phyloP scores from a whole-genome alignment of 2,113 vertebrate genomes.

The Prunella himalayana region DNA sequence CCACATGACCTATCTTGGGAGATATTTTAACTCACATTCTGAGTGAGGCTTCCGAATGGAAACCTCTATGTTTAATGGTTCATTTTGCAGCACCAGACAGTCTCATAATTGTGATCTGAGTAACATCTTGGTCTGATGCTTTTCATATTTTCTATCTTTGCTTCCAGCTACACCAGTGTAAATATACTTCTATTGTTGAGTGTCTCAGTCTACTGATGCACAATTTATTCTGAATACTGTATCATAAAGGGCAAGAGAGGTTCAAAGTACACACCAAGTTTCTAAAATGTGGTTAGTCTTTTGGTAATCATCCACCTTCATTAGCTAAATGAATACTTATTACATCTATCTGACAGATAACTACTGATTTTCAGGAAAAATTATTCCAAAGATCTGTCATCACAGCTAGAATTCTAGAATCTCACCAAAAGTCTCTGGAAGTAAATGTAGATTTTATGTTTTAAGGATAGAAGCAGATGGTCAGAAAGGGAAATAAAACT shows the following conservation, averaged over 20 bases:
- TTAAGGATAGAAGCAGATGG: neutral
- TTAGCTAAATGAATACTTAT: neutral
- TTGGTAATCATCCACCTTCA: neutral
- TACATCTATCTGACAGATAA: neutral
- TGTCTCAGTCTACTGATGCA: neutral
- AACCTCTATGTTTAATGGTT: neutral
- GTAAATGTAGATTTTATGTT: neutral
- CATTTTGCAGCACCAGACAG: neutral
- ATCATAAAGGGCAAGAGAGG: neutral
- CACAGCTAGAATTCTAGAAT: neutral
- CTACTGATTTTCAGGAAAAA: neutral
- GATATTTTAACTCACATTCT: neutral
- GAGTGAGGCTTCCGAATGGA: neutral
- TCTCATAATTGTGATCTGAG: neutral
- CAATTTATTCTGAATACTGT: neutral
- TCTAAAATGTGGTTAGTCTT: neutral
- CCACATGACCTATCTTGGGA: constrained; percentile 19
- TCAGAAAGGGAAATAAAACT: neutral
- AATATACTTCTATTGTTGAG: neutral
- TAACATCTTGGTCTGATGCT: neutral
- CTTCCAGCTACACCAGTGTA: neutral
- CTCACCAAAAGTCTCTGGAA: neutral
- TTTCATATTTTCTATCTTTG: neutral
- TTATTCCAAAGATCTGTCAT: neutral
- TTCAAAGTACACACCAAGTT: neutral